Evolutionary conservation across 1,140 invertebrate species (phyloP), one percentile per base, ranked within the genome.

Genomic region (Lepeophtheirus salmonis): DNA sequence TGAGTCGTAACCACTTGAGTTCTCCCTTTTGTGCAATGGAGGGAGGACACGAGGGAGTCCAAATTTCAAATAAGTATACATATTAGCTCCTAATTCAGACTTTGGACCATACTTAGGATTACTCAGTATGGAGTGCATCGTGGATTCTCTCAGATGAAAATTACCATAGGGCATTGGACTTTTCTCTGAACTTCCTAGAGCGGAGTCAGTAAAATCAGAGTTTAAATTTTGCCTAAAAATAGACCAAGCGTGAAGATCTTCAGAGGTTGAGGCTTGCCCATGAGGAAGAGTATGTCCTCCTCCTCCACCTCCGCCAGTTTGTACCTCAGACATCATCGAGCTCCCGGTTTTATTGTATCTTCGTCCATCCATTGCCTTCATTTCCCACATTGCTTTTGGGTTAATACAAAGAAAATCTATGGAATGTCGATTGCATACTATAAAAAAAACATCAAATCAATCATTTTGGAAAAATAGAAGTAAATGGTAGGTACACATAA

Each of bases 171-270:
- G 87, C 63, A 89, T 74, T 4, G 86, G 85, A 63, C 84, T 86
- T 71, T 90, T 89, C 67, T 89, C 86, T 18, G 83, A 83, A 26
- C 84, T 87, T 22, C 88, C 88, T 17, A 92, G 73, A 0, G 89
- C 89, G 41, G 86, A 89, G 69, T 92, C 89, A 53, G 88, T 90
- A 69, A 92, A 91, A 70, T 92, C 89, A 0, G 87, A 90, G 72
- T 92, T 94, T 24, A 92, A 74, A 70, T 94, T 94, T 80, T 94
- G 89, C 67, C 89, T 81, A 73, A 91, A 94, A 68, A 94, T 91
- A 56, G 86, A 89, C 89, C 89, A 94, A 52, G 89, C 89, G 71
- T 94, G 89, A 56, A 92, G 76, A 72, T 94, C 60, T 18, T 61
- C 52, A 3, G 50, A 56, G 3, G 25, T 61, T 50, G 30, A 41